phyloP scores from a whole-genome alignment of 2,888 invertebrate species.

The Matsumyia berberina region DNA sequence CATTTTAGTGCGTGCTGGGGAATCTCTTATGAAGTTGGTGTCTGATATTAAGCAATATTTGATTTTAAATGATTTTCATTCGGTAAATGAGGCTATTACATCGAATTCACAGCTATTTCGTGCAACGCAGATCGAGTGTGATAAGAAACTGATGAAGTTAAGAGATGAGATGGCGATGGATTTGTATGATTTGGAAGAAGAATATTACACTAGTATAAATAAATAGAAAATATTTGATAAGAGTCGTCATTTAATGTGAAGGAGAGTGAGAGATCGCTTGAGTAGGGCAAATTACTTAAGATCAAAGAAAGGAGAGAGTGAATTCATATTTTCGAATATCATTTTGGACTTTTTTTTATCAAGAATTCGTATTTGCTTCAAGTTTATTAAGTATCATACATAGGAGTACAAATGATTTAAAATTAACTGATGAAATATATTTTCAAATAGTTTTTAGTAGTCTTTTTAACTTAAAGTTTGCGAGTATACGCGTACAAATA shows the following conservation, averaged over 20 bases:
- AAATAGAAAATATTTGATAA: slow-evolving; percentile 80
- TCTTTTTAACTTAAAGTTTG: too few species aligned
- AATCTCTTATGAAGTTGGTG: slow-evolving; percentile 98
- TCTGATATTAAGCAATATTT: slow-evolving; percentile 99
- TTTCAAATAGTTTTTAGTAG: too few species aligned
- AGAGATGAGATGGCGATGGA: slow-evolving; percentile 98
- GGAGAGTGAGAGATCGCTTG: too few species aligned
- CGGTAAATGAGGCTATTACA: slow-evolving; percentile 98
- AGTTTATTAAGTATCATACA: too few species aligned
- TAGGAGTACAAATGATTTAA: too few species aligned
- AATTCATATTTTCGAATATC: too few species aligned
- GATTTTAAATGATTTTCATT: slow-evolving; percentile 98
- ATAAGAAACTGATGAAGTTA: slow-evolving; percentile 95
- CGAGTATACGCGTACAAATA: too few species aligned
- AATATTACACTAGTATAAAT: slow-evolving; percentile 84
- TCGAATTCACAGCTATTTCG: slow-evolving; percentile 95
- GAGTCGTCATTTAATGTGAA: background rate
- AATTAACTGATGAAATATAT: too few species aligned
- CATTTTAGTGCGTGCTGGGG: slow-evolving; percentile 94
- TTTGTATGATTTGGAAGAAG: slow-evolving; percentile 85
- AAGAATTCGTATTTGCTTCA: too few species aligned
- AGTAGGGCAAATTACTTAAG: too few species aligned
- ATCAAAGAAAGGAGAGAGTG: too few species aligned
- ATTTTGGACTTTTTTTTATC: too few species aligned
- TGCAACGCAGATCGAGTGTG: slow-evolving; percentile 95